These are phyloP conservation scores for Cyprinella venusta DNA, from an alignment of 2,797 vertebrate species.

Conservation along the genomic window DNA sequence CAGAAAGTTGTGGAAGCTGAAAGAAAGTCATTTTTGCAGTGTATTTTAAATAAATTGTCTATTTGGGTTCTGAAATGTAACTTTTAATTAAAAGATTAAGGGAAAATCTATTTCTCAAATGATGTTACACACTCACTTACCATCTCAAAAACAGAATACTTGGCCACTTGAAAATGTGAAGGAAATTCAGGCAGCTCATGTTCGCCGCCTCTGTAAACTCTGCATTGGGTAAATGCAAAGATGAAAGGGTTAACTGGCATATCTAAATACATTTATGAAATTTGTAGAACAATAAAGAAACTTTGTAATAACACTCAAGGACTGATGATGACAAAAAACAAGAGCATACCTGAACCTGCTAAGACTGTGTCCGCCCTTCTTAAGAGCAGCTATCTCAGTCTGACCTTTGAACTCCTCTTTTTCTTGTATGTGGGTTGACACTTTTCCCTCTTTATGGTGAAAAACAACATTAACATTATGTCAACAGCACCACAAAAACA, in stretches of 20 bases:
- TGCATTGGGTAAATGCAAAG: constrained; percentile 53
- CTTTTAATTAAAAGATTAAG: not conserved
- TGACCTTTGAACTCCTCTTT: not conserved
- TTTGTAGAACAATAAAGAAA: not conserved
- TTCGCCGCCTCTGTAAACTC: constrained; percentile 68
- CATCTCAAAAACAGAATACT: constrained; percentile 81
- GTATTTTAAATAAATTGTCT: not conserved
- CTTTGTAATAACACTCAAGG: not conserved
- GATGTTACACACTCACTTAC: constrained; percentile 64
- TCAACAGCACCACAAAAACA: not conserved
- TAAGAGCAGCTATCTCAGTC: not conserved
- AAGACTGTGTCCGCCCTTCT: constrained; percentile 14
- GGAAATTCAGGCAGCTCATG: constrained; percentile 68
- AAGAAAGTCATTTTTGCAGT: not conserved
- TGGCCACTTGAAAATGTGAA: constrained; percentile 82
- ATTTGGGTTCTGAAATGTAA: constrained; percentile 23
- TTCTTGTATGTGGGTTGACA: not conserved
- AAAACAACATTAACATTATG: constrained; percentile 19
- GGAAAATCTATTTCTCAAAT: not conserved
- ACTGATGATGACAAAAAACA: not conserved
- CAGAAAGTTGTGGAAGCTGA: not conserved
- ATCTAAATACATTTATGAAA: not conserved
- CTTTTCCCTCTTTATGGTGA: constrained; percentile 18
- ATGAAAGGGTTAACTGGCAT: not conserved
- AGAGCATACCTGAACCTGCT: constrained; percentile 66